Conservation (phyloP, 2,888 invertebrate species). For the Cheilosia impressa region DNA sequence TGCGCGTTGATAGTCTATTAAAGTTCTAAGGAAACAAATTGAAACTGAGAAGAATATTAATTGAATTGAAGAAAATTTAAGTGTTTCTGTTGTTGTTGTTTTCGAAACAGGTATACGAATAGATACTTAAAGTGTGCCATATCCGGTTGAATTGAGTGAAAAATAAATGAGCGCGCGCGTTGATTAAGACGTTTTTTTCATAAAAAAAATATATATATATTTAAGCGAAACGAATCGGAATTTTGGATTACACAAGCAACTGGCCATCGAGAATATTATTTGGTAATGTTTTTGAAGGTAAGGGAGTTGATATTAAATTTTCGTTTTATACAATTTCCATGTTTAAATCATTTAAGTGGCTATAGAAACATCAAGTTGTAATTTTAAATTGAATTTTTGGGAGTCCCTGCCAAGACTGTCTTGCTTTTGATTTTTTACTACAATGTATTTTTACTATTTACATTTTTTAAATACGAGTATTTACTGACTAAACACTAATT, state of each 20-base stretch:
- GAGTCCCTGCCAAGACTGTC: too few species aligned
- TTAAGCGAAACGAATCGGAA: conserved; percentile 25
- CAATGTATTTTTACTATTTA: too few species aligned
- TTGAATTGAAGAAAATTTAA: conserved; percentile 54
- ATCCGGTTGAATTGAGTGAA: conserved; percentile 69
- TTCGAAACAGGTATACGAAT: conserved; percentile 46
- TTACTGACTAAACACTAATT: too few species aligned
- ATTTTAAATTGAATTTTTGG: too few species aligned
- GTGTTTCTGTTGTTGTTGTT: conserved; percentile 20
- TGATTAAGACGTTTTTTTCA: conserved; percentile 14
- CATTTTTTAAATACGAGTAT: too few species aligned
- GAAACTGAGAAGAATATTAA: conserved; percentile 71
- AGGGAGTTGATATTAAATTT: neutral
- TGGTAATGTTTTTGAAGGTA: conserved; percentile 49
- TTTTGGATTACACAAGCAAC: conserved; percentile 29
- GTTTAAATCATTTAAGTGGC: too few species aligned
- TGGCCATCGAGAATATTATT: conserved; percentile 2
- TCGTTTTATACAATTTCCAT: too few species aligned
- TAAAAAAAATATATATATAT: conserved; percentile 20
- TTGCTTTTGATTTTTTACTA: too few species aligned
- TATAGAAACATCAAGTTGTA: too few species aligned
- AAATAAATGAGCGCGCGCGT: conserved; percentile 56
- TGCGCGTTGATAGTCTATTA: conserved; percentile 35
- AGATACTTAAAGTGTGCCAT: conserved; percentile 73
- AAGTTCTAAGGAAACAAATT: conserved; percentile 54